Base-by-base conservation (phyloP, 2,797 vertebrate genomes). In the Acanthis flammea region DNA sequence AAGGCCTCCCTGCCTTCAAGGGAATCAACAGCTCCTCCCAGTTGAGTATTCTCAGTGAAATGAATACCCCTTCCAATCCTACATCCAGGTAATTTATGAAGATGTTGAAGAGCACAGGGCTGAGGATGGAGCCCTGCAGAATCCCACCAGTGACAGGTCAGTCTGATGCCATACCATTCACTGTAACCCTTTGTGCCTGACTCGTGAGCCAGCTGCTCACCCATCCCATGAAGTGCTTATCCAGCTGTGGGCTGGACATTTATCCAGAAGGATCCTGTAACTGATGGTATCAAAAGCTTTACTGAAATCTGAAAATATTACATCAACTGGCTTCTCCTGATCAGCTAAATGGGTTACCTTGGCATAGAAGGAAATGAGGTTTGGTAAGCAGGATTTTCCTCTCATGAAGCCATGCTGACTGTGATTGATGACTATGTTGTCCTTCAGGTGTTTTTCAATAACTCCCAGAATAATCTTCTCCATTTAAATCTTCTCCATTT, bases 1-100 rank as follows among this genome's bases (percentile, higher is more conserved):
- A 51, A 5, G 39, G 17, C 33, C 30, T 47, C 21, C 7, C 24
- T 30, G 19, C 1, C 28, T 45, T 33, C 18, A 33, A 31, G 21
- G 60, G 18, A 35, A 14, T 33, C 14, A 53, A 31, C 14, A 73
- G 60, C 8, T 66, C 60, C 18, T 73, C 53, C 12, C 14, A 74
- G 3, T 35, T 42, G 8, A 7, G 7, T 48, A 44, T 30, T 16
- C 2, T 44, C 44, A n/a, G 5, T 0, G 14, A 44, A 42, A 9
- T 12, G 6, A n/a, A 23, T 23, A 72, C 30, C 14, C 13, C 23
- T 51, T 65, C 13, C 30, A 53, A 14, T 53, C 19, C 4, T n/a
- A 3, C 3, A 2, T 28, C 30, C 23, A 19, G 2, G 3, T 47
- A 1, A 35, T 73, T 66, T 41, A 53, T 41, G 11, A 53, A 45